A percentile compares a stretch with the other conserved stretches of the same genome.
Conservation (phyloP, 2,888 invertebrate species). For the Mellilla xanthometata region DNA sequence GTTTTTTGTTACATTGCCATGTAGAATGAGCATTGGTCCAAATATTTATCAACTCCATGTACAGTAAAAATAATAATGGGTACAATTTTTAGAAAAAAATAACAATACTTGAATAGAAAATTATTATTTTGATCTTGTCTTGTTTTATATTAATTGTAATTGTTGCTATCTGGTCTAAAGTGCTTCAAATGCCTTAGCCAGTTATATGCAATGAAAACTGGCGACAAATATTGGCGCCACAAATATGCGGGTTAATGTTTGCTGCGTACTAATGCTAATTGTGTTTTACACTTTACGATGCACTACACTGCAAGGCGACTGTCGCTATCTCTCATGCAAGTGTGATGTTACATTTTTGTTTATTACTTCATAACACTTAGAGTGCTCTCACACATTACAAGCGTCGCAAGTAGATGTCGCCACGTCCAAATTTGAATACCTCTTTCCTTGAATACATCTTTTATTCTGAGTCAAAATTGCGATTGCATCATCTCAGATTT, state of each 20-base stretch:
- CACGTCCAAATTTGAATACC: not conserved
- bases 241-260: constrained; percentile 64
- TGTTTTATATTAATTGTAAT: no score
- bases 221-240: constrained; percentile 60
- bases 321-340: constrained; percentile 35
- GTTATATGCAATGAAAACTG: constrained; percentile 49
- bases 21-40: no score
- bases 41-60: no score
- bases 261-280: constrained; percentile 32
- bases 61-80: no score
- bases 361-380: constrained; percentile 2
- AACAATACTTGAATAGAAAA: no score
- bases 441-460: not conserved
- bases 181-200: constrained; percentile 29
- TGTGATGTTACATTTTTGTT: constrained; percentile 20
- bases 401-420: not conserved
- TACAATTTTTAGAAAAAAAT: no score
- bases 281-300: constrained; percentile 33
- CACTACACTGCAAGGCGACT: constrained; percentile 32
- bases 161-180: no score
- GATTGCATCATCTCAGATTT: constrained; percentile 3
- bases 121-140: no score
- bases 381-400: constrained; percentile 1
- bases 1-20: no score
- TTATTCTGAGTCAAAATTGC: not conserved